A percentile compares a stretch with the other conserved stretches of the same genome.
phyloP scores from a whole-genome alignment of 2,888 invertebrate species.

The Hemithea aestivaria region DNA sequence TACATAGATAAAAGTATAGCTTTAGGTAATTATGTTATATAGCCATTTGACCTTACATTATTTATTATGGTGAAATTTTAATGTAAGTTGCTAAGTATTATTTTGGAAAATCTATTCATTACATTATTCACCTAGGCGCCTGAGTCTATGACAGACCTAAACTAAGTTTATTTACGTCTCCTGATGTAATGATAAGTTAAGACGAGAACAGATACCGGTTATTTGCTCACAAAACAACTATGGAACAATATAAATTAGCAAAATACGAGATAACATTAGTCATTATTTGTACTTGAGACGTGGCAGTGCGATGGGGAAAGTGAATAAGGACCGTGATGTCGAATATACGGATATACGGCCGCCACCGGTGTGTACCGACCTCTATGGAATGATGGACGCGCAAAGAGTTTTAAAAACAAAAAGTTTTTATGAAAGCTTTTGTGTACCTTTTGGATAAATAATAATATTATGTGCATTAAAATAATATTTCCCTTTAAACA shows the following conservation, averaged over 20 bases:
- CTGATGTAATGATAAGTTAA: constrained; percentile 17
- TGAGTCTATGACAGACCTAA: constrained; percentile 4
- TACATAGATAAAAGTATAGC: too few relatives aligned
- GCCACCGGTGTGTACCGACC: constrained; percentile 24
- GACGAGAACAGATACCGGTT: constrained; percentile 19
- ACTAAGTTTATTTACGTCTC: constrained; percentile 13
- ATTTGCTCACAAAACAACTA: constrained; percentile 32
- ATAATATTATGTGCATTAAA: too few relatives aligned
- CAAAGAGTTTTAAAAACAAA: not conserved
- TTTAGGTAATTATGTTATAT: too few relatives aligned
- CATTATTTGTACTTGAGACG: constrained; percentile 14
- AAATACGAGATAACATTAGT: constrained; percentile 20
- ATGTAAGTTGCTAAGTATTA: too few relatives aligned
- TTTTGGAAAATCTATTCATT: too few relatives aligned
- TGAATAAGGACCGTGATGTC: constrained; percentile 24
- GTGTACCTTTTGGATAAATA: too few relatives aligned
- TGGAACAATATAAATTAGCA: constrained; percentile 24
- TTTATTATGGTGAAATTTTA: too few relatives aligned
- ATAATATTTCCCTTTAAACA: too few relatives aligned
- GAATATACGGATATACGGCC: constrained; percentile 22
- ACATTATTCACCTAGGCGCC: too few relatives aligned
- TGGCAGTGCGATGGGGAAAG: constrained; percentile 23
- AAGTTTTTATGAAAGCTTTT: not conserved
- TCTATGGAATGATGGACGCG: not conserved
- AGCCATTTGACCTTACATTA: too few relatives aligned